Evolutionary conservation across 2,797 vertebrate genomes (phyloP).

Genomic region (Thripadectes ignobilis): DNA sequence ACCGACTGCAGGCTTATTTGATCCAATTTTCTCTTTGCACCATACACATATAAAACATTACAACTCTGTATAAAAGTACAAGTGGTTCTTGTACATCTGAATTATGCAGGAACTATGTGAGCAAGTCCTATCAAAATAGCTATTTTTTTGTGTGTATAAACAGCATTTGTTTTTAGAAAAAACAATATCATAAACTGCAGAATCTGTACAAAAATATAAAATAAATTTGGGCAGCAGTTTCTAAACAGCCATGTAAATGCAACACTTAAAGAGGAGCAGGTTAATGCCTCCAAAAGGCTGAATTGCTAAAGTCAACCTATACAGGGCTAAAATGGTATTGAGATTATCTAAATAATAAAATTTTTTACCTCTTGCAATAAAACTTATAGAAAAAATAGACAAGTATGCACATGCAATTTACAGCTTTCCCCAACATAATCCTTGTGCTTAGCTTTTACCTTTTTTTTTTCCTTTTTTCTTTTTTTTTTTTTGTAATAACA

Average conservation of each 20-base stretch:
- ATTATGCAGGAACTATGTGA: conserved; percentile 81
- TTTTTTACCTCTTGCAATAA: conserved; percentile 81
- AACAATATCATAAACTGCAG: conserved; percentile 86
- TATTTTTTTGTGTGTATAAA: conserved; percentile 81
- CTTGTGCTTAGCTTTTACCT: conserved; percentile 85
- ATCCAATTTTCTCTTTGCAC: conserved; percentile 81
- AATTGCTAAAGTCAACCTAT: conserved; percentile 82
- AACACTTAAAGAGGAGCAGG: conserved; percentile 81
- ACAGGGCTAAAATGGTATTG: conserved; percentile 81
- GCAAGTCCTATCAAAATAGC: conserved; percentile 86
- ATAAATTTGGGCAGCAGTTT: conserved; percentile 85
- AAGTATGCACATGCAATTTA: conserved; percentile 87
- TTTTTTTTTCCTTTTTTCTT: conserved; percentile 3
- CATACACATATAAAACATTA: conserved; percentile 82
- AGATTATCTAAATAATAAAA: conserved; percentile 84
- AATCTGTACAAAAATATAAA: conserved; percentile 90
- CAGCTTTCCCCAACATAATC: conserved; percentile 82
- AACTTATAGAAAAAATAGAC: conserved; percentile 88
- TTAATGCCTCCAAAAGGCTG: conserved; percentile 84
- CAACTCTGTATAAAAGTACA: conserved; percentile 84
- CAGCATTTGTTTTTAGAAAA: conserved; percentile 84
- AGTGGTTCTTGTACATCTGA: conserved; percentile 80
- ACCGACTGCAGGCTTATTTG: conserved; percentile 75
- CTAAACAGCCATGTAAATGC: conserved; percentile 86
- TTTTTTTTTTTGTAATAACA: conserved; percentile 67